These are phyloP conservation scores for Bombus haemorrhoidalis DNA, from an alignment of 1,140 invertebrate species.

Conservation along the genomic window DNA sequence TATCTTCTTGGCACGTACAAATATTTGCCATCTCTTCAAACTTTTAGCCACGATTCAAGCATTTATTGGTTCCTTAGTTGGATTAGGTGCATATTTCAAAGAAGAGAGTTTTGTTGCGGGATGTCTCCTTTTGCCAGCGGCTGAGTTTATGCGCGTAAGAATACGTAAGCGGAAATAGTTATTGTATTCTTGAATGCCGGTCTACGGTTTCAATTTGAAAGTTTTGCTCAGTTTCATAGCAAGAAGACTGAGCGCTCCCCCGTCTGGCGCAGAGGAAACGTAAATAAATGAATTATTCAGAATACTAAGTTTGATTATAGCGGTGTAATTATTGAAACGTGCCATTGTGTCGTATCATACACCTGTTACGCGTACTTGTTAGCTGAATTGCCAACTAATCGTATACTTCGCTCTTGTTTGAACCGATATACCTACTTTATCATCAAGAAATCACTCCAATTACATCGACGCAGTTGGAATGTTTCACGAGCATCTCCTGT, in stretches of 20 bases:
- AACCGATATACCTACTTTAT: background rate
- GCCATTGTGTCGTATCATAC: background rate
- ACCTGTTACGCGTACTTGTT: background rate
- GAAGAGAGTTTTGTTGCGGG: background rate
- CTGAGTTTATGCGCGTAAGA: background rate
- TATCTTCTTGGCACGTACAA: background rate
- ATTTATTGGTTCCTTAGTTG: background rate
- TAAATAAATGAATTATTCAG: slow-evolving; percentile 47
- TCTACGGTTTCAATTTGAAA: slow-evolving; percentile 28
- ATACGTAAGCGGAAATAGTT: slow-evolving; percentile 19
- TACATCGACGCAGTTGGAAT: background rate
- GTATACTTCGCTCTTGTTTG: background rate
- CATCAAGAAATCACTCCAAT: background rate
- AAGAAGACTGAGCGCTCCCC: background rate
- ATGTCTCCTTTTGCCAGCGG: background rate
- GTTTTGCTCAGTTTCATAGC: slow-evolving; percentile 23
- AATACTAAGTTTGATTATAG: slow-evolving; percentile 13
- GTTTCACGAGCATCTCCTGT: background rate
- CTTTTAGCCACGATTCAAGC: background rate
- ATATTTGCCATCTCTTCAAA: background rate
- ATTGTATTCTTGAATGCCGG: background rate
- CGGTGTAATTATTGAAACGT: slow-evolving; percentile 28
- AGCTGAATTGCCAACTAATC: background rate
- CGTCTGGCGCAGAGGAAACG: background rate
- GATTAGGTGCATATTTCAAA: background rate